Percentiles rank a stretch among this genome's conserved stretches.
Conservation (phyloP, 2,888 invertebrate species). For the Diaperis boleti region DNA sequence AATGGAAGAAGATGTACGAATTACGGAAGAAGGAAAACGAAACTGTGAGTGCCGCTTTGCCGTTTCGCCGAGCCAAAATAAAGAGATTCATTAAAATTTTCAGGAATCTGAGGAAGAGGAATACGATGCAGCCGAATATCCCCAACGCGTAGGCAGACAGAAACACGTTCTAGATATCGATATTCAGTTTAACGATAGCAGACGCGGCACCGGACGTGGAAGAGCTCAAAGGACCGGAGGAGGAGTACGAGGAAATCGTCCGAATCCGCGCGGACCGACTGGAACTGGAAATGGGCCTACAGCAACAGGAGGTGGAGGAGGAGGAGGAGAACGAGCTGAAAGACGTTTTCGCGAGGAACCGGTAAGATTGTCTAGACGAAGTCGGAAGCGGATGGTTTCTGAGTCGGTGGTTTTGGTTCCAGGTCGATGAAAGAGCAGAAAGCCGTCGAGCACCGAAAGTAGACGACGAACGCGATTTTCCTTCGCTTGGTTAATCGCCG, state of each 20-base stretch:
- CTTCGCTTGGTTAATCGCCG: conserved; percentile 82
- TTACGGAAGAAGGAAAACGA: conserved; percentile 79
- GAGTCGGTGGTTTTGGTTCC: background rate
- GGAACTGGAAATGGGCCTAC: conserved; percentile 57
- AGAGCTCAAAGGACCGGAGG: conserved; percentile 69
- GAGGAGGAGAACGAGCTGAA: conserved; percentile 52
- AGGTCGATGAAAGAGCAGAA: conserved; percentile 53
- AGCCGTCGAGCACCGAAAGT: conserved; percentile 81
- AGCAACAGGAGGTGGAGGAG: conserved; percentile 51
- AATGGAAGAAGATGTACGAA: conserved; percentile 93
- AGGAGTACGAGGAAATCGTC: conserved; percentile 62
- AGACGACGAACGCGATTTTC: conserved; percentile 96
- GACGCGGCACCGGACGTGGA: conserved; percentile 79
- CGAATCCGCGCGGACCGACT: conserved; percentile 64
- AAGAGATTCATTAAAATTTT: background rate
- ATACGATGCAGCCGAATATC: conserved; percentile 82
- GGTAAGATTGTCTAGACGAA: too few species aligned
- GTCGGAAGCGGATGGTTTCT: too few species aligned
- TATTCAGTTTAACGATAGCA: conserved; percentile 86
- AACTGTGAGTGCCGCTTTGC: conserved; percentile 53
- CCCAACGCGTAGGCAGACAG: conserved; percentile 87
- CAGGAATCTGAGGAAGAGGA: conserved; percentile 68
- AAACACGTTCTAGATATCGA: conserved; percentile 89
- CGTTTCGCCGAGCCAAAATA: too few species aligned
- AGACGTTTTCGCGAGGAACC: conserved; percentile 53